Conservation (phyloP, 2,113 vertebrate genomes). For the Upupa epops region DNA sequence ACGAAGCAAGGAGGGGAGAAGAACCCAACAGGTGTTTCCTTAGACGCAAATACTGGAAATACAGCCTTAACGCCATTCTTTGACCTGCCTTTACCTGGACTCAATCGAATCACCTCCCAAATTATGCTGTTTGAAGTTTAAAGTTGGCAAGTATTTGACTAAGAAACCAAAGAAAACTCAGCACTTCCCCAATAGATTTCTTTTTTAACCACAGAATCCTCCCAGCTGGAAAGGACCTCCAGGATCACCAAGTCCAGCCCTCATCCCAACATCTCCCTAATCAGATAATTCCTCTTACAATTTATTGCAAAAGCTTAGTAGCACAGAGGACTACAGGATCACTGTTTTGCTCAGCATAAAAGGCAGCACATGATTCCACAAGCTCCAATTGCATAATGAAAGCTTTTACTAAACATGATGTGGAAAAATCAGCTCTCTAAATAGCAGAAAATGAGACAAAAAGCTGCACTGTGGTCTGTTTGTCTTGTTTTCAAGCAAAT, state of each 20-base stretch:
- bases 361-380: constrained; percentile 55
- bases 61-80: background rate
- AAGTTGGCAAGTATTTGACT: background rate
- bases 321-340: background rate
- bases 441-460: background rate
- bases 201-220: no score
- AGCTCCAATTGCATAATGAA: constrained; percentile 53
- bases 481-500: background rate
- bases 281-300: background rate
- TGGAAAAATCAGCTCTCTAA: constrained; percentile 13
- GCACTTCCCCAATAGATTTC: background rate
- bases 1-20: accelerated
- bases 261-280: no score
- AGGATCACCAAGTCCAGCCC: no score
- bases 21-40: background rate
- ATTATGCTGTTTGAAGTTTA: background rate
- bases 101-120: background rate
- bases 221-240: no score
- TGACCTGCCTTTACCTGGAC: background rate
- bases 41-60: background rate
- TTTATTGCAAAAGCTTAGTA: background rate
- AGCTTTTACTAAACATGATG: constrained; percentile 33
- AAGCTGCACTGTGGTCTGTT: background rate
- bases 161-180: background rate
- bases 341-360: background rate